Evolutionary conservation across 2,888 invertebrate genomes (phyloP).

Genomic region (Schizotus pectinicornis): DNA sequence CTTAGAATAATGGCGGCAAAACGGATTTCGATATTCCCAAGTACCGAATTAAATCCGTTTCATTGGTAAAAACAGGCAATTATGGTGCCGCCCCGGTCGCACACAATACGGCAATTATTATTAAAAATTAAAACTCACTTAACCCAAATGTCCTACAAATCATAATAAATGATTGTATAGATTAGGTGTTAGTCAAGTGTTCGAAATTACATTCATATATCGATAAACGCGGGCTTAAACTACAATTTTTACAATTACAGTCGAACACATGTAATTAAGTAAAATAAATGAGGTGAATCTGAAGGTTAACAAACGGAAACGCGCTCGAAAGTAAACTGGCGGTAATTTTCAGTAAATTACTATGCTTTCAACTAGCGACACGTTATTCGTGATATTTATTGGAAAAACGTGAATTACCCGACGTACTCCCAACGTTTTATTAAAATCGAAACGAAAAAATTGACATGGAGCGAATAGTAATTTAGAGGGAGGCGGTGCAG

Average conservation of each 20-base stretch:
- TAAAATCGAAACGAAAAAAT: no score
- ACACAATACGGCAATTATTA: conserved; percentile 40
- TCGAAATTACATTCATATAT: conserved; percentile 24
- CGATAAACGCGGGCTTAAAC: conserved; percentile 26
- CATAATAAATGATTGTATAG: conserved; percentile 34
- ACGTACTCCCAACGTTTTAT: no score
- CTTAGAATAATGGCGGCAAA: neutral
- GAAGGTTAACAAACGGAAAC: conserved; percentile 31
- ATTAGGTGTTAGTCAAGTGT: conserved; percentile 27
- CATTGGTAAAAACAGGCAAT: conserved; percentile 2
- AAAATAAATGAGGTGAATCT: conserved; percentile 27
- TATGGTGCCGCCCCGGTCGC: conserved; percentile 3
- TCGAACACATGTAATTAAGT: conserved; percentile 22
- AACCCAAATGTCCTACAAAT: conserved; percentile 36
- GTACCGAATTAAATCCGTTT: conserved; percentile 4
- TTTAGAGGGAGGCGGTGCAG: neutral
- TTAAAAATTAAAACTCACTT: conserved; percentile 43
- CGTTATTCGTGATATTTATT: conserved; percentile 16
- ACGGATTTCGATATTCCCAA: neutral
- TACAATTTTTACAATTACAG: conserved; percentile 28
- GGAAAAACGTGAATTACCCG: no score
- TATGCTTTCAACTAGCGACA: conserved; percentile 18
- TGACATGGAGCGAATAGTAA: no score
- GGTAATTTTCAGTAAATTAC: conserved; percentile 28
- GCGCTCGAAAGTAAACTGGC: conserved; percentile 28